Percentiles rank a stretch among this genome's conserved stretches.
phyloP scores from a whole-genome alignment of 2,888 invertebrate genomes.

The Pardosa pseudoannulata region DNA sequence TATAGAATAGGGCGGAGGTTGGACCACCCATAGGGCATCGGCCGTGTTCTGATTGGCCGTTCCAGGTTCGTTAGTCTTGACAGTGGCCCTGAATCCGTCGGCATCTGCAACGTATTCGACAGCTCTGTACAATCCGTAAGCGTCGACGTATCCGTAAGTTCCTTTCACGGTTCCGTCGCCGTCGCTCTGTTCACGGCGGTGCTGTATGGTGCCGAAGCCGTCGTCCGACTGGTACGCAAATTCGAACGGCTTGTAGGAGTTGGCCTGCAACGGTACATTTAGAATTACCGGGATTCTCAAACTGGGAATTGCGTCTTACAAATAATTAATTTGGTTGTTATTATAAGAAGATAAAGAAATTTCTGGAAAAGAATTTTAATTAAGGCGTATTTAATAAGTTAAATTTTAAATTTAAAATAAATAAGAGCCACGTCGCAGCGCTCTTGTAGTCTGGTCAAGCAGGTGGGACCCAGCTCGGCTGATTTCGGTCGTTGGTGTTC shows the following conservation, averaged over 20 bases:
- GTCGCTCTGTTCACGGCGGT: constrained; percentile 30
- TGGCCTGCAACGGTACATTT: no score
- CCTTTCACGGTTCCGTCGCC: constrained; percentile 43
- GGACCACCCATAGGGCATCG: constrained; percentile 42
- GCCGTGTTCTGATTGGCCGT: constrained; percentile 47
- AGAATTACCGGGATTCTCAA: no score
- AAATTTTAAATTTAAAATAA: no score
- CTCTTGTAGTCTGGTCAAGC: no score
- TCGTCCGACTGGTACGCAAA: constrained; percentile 47
- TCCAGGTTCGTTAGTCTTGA: constrained; percentile 53
- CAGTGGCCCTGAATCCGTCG: constrained; percentile 38
- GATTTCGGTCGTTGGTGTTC: no score
- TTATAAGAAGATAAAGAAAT: no score
- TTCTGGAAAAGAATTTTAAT: no score
- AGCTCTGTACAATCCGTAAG: constrained; percentile 36
- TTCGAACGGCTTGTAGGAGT: constrained; percentile 32
- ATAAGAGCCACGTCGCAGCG: no score
- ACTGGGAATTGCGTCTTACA: no score
- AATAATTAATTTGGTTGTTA: no score
- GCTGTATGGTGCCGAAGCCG: constrained; percentile 52
- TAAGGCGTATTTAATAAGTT: no score
- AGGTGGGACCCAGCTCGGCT: no score
- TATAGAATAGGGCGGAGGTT: constrained; percentile 23
- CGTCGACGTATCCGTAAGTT: constrained; percentile 44
- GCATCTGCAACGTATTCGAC: constrained; percentile 50